A percentile compares a stretch with the other conserved stretches of the same genome.
phyloP scores from a whole-genome alignment of 2,113 vertebrate species.

The Siniperca knerii region DNA sequence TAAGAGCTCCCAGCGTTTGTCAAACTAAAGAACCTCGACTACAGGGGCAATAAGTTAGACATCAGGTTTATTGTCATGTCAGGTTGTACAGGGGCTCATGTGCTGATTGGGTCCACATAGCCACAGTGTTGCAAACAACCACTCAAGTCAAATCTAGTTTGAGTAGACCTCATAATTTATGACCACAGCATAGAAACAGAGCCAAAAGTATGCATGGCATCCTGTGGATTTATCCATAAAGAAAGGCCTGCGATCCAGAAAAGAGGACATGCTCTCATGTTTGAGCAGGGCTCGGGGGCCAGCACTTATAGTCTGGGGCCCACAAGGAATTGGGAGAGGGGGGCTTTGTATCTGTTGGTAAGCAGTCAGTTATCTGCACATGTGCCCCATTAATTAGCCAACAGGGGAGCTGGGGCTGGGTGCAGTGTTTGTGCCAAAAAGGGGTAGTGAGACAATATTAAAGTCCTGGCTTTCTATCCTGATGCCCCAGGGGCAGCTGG shows the following conservation, averaged over 20 bases:
- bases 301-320: conserved; percentile 22
- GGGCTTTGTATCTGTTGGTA: conserved; percentile 63
- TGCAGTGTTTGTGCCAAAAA: conserved; percentile 20
- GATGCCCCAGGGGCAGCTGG: conserved; percentile 81
- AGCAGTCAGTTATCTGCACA: conserved; percentile 72
- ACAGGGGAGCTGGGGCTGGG: conserved; percentile 29
- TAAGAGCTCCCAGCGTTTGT: conserved; percentile 37
- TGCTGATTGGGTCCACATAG: conserved; percentile 10
- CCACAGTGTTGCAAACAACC: conserved; percentile 14
- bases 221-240: conserved; percentile 16
- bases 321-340: conserved; percentile 15
- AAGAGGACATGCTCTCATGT: conserved; percentile 39
- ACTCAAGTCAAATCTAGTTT: conserved; percentile 9
- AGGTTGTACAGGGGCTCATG: conserved; percentile 19
- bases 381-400: conserved; percentile 82
- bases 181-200: conserved; percentile 19
- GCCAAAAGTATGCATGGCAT: neutral
- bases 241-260: conserved; percentile 38
- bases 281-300: conserved; percentile 27
- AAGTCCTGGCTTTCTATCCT: conserved; percentile 65
- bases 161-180: conserved; percentile 9
- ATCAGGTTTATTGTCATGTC: conserved; percentile 45
- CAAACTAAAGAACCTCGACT: conserved; percentile 37
- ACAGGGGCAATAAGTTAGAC: conserved; percentile 33
- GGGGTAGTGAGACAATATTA: conserved; percentile 21